Conservation (phyloP, 2,113 vertebrate species). For the Channa argus region DNA sequence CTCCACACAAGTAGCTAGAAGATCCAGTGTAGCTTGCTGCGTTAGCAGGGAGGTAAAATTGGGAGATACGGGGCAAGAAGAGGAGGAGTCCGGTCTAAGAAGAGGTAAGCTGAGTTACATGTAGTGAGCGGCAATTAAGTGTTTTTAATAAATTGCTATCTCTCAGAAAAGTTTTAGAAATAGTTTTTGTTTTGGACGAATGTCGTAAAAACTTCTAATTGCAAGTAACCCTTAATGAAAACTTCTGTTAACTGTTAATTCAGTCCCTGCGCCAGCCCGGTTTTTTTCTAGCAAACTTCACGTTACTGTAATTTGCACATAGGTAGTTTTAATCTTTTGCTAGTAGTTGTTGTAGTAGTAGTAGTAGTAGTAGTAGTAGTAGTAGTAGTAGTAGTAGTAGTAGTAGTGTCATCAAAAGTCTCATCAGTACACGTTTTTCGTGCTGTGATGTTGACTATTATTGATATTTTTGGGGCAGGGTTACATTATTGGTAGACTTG, state of each 20-base stretch:
- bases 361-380: no score
- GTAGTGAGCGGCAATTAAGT: neutral
- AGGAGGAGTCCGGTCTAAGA: conserved; percentile 66
- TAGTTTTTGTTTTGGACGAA: neutral
- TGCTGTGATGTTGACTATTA: conserved; percentile 55
- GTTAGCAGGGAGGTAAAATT: conserved; percentile 69
- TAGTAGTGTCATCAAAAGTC: neutral
- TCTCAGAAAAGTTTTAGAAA: neutral
- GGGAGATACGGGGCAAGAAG: conserved; percentile 62
- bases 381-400: no score
- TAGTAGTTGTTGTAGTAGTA: rapidly evolving
- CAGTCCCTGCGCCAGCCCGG: neutral
- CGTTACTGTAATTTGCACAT: conserved; percentile 1
- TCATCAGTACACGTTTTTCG: neutral
- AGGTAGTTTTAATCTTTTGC: neutral
- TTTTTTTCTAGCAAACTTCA: conserved; percentile 5
- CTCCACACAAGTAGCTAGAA: conserved; percentile 28
- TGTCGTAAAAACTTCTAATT: conserved; percentile 7
- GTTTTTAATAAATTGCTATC: neutral
- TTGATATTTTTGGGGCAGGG: conserved; percentile 36
- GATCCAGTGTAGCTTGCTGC: conserved; percentile 55
- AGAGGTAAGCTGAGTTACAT: conserved; percentile 64
- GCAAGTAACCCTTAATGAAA: neutral
- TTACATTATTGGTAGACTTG: neutral
- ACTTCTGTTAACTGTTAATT: neutral